A percentile compares a stretch with the other conserved stretches of the same genome.
Conservation (phyloP, 2,797 vertebrate genomes). For the Avahi laniger region DNA sequence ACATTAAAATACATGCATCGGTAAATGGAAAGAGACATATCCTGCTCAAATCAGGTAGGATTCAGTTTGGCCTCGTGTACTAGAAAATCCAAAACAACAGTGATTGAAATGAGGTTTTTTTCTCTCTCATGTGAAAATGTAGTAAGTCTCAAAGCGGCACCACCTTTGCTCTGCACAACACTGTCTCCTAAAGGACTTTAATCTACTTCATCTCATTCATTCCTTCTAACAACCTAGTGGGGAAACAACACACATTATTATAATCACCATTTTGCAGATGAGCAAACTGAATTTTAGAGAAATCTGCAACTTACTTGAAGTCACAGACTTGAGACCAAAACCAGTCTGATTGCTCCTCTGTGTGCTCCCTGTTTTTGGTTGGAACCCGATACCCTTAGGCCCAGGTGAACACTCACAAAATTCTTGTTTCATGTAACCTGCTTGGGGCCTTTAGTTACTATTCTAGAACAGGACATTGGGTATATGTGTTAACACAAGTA, state of each 20-base stretch:
- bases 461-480: background rate
- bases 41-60: background rate
- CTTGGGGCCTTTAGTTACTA: background rate
- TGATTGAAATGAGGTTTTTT: background rate
- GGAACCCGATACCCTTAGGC: background rate
- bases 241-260: background rate
- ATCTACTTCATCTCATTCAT: background rate
- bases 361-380: background rate
- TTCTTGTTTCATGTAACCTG: background rate
- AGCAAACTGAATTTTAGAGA: background rate
- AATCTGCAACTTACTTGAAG: background rate
- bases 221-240: background rate
- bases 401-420: background rate
- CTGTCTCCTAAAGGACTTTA: background rate
- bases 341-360: background rate
- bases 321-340: background rate
- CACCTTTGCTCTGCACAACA: background rate
- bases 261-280: background rate
- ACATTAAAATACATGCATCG: background rate
- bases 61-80: background rate
- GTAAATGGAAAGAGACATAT: background rate
- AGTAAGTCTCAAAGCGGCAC: background rate
- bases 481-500: background rate
- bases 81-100: background rate
- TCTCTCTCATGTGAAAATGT: background rate